Base-by-base conservation (phyloP, 2,888 invertebrate species). In the Holacanthella duospinosa region DNA sequence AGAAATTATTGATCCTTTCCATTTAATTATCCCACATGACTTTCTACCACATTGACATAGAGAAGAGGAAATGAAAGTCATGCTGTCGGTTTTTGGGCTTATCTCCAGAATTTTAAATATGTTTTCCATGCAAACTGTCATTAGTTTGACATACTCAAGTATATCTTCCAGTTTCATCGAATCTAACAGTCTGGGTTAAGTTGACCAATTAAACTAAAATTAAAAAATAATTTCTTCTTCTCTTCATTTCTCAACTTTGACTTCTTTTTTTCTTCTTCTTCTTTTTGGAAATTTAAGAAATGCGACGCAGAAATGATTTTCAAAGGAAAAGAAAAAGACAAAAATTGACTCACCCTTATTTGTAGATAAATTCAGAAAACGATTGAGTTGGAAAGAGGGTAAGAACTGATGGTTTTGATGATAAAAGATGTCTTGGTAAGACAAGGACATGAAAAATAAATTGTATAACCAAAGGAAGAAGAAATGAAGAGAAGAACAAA, bases 1-100 rank as follows among this genome's bases (percentile, higher is more conserved):
- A 53, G 26, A 59, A 43, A 63, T 43, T 63, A 63, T 63, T 56
- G 63, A 63, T 63, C 63, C 53, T 43, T 63, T 55, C 43, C 60
- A 63, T 63, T 63, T 63, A 63, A 63, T 63, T 63, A 63, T 63
- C 63, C 29, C 63, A 63, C 63, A 63, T 63, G 63, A 59, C 55
- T 59, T 58, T 58, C 58, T 58, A 44, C 61, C 48, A 48, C 48
- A 48, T 16, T 48, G 48, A 48, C 48, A 48, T 21, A 4, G 48
- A 9, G 21, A 48, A 21, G 6, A 9, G 19, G 12, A 21, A 21
- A 21, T 9, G 48, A 36, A 16, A 36, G 16, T 36, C 36, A 36
- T 6, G 36, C 16, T 36, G 9, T 12, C 16, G 36, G 9, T 16
- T 36, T 36, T 36, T 36, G n/a, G n/a, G n/a, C n/a, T n/a, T n/a